Evolutionary conservation across 2,888 invertebrate species (phyloP).

Genomic region (Epinotia demarniana): DNA sequence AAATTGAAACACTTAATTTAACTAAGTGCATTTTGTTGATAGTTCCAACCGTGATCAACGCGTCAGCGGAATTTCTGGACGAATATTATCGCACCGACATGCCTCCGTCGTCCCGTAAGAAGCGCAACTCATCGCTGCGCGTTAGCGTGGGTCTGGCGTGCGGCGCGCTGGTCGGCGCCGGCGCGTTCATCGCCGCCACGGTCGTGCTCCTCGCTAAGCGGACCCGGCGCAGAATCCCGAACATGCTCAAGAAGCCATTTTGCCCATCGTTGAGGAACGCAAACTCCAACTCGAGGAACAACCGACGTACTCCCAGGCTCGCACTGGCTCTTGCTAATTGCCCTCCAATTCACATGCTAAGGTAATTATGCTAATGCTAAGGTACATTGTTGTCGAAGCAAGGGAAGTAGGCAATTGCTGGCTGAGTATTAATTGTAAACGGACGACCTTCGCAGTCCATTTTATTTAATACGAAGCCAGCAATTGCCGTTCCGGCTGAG

Average conservation of each 20-base stretch:
- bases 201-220: constrained; percentile 86
- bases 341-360: constrained; percentile 78
- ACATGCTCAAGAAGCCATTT: constrained; percentile 78
- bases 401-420: too few species aligned
- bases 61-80: constrained; percentile 85
- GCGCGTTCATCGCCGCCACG: constrained; percentile 85
- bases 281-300: constrained; percentile 72
- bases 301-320: constrained; percentile 75
- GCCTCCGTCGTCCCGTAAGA: constrained; percentile 74
- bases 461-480: too few species aligned
- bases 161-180: constrained; percentile 78
- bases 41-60: constrained; percentile 84
- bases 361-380: too few species aligned
- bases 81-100: constrained; percentile 84
- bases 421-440: too few species aligned
- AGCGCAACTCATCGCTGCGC: constrained; percentile 79
- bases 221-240: constrained; percentile 71
- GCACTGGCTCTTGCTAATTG: constrained; percentile 77
- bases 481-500: too few species aligned
- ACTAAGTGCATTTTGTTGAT: constrained; percentile 52
- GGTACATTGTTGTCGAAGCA: too few species aligned
- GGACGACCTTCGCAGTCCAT: too few species aligned
- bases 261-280: constrained; percentile 72
- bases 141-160: constrained; percentile 77
- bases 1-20: neutral